Conservation (phyloP, 2,888 invertebrate genomes). For the Stramonita haemastoma region DNA sequence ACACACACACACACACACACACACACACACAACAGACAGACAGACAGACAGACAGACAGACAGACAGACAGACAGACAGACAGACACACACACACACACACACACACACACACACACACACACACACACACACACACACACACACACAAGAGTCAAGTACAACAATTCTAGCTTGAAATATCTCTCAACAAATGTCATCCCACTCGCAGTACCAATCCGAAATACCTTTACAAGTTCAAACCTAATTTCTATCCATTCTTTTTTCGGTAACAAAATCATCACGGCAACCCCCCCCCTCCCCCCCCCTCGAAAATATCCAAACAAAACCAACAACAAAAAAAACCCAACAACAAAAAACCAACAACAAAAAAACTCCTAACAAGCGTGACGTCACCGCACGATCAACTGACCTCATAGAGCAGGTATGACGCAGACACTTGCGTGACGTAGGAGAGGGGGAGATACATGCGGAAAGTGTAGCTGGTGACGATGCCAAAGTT, state of each 20-base stretch:
- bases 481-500: conserved; percentile 37
- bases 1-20: background rate
- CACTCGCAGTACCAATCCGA: background rate
- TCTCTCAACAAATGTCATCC: background rate
- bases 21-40: background rate
- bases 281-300: background rate
- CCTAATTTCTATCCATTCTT: too few relatives aligned
- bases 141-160: conserved; percentile 25
- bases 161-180: too few relatives aligned
- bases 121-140: conserved; percentile 15
- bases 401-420: background rate
- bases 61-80: background rate
- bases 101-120: conserved; percentile 16
- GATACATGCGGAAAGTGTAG: conserved; percentile 40
- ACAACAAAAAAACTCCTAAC: background rate
- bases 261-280: background rate
- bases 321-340: background rate
- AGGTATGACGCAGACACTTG: background rate
- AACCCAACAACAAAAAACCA: background rate
- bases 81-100: background rate
- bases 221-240: too few relatives aligned
- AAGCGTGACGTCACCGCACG: background rate
- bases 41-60: background rate
- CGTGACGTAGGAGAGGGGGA: conserved; percentile 15
- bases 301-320: too few relatives aligned